Conservation (phyloP, 2,888 invertebrate species). For the Stenchaetothrips biformis region DNA sequence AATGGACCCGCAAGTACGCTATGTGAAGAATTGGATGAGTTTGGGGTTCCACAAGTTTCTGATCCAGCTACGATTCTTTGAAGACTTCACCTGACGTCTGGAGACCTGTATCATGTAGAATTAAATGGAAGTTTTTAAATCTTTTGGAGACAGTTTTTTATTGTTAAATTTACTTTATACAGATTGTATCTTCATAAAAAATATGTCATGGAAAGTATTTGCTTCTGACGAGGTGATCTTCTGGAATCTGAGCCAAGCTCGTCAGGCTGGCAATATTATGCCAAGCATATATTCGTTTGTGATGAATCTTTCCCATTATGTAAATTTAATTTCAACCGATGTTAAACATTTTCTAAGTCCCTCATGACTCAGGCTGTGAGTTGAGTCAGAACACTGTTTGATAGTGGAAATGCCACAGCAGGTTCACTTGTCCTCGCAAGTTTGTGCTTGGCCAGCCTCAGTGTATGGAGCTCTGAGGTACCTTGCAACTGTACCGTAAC, state of each 20-base stretch:
- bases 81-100: slow-evolving; percentile 22
- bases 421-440: background rate
- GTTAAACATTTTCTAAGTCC: slow-evolving; percentile 1
- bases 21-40: slow-evolving; percentile 69
- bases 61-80: slow-evolving; percentile 23
- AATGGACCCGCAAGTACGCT: slow-evolving; percentile 99
- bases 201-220: background rate
- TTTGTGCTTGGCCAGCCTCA: slow-evolving; percentile 13
- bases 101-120: slow-evolving; percentile 22
- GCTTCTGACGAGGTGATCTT: slow-evolving; percentile 20
- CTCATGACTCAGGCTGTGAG: slow-evolving; percentile 5
- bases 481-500: slow-evolving; percentile 4
- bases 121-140: slow-evolving; percentile 11
- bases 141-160: slow-evolving; percentile 13
- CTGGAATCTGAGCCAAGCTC: slow-evolving; percentile 17
- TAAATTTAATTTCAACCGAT: slow-evolving; percentile 9
- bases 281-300: slow-evolving; percentile 3
- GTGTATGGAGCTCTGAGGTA: background rate
- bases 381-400: background rate
- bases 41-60: slow-evolving; percentile 16
- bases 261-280: slow-evolving; percentile 3
- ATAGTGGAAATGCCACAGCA: background rate
- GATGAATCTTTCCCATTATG: slow-evolving; percentile 12
- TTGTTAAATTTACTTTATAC: slow-evolving; percentile 19
- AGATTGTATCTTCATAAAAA: slow-evolving; percentile 13